Base-by-base conservation (phyloP, 2,888 invertebrate genomes). In the Platerodrilus igneus region DNA sequence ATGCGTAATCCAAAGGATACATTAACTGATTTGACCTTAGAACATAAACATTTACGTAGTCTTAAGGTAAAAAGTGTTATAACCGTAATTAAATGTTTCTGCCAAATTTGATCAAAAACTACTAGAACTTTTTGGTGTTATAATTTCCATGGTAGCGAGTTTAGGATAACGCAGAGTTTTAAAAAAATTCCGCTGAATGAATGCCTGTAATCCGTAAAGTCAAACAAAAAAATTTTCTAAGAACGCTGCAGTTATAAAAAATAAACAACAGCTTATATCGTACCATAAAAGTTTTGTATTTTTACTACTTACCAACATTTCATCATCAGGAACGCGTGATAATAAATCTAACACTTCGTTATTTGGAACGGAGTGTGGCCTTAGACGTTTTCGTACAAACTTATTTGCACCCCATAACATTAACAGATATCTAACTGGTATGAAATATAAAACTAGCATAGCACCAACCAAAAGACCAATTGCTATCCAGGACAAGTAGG, bases 281-380 rank as follows among this genome's bases (percentile, higher is more conserved):
- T 8, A 28, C 9, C 6, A 29, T 14, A 4, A 11, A 1, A 4
- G 13, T n/a, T n/a, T n/a, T n/a, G n/a, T n/a, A n/a, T n/a, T n/a
- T n/a, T n/a, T n/a, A n/a, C n/a, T n/a, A 70, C 78, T 81, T 67
- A 95, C 92, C 72, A 94, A 72, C 71, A 86, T 87, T 67, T 89
- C 89, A 64, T 96, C 91, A 62, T 93, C 91, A 18, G 96, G 96
- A 34, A 97, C 89, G 52, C 97, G 76, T 0, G 95, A 94, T 46
- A 97, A 71, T 59, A 94, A 83, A 73, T 99, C 97, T 49, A 97
- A 69, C 5, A 97, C 72, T 75, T 97, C 97, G 71, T 97, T 99
- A 71, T 97, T 99, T 6, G 93, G 91, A 69, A 97, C 88, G 20
- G 90, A 85, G 67, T 96, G 88, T 4, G 97, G 96, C 51, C 92